Percentiles rank a stretch among this genome's conserved stretches.
Evolutionary conservation across 30 jellyfish, hydroid and myxozoan genomes (phyloP).

Genomic region (Clytia hemisphaerica): DNA sequence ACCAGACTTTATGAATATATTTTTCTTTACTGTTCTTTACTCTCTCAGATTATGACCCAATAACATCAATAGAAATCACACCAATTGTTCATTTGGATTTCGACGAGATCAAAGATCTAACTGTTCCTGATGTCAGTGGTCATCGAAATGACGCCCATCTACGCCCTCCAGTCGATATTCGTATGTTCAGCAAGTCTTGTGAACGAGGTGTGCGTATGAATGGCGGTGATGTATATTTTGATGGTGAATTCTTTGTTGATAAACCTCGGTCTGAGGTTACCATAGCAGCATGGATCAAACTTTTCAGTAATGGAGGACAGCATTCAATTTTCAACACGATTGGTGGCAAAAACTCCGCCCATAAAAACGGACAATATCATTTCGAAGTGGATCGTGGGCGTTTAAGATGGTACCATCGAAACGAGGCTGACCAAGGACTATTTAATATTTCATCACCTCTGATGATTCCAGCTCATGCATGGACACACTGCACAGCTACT

Average conservation of each 20-base stretch:
- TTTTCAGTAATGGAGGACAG: constrained; percentile 97
- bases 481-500: constrained; percentile 99
- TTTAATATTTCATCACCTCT: constrained; percentile 86
- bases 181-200: constrained; percentile 76
- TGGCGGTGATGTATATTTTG: constrained; percentile 91
- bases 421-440: constrained; percentile 64
- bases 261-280: constrained; percentile 85
- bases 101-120: constrained; percentile 80
- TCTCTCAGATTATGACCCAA: no score
- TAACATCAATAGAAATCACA: constrained; percentile 63
- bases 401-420: constrained; percentile 90
- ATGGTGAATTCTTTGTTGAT: constrained; percentile 91
- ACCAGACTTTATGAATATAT: no score
- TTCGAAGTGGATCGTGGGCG: constrained; percentile 96
- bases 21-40: no score
- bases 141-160: constrained; percentile 92
- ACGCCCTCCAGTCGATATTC: constrained; percentile 86
- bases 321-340: constrained; percentile 92
- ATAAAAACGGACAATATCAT: constrained; percentile 80
- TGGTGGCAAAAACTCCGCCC: constrained; percentile 85
- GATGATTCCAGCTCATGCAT: constrained; percentile 93
- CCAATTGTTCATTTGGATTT: constrained; percentile 83
- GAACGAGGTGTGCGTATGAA: constrained; percentile 81
- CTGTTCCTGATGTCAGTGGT: constrained; percentile 94
- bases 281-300: constrained; percentile 82